Evolutionary conservation across 92 coral and sea anemone species (phyloP).

Genomic region (Plumapathes pennacea): DNA sequence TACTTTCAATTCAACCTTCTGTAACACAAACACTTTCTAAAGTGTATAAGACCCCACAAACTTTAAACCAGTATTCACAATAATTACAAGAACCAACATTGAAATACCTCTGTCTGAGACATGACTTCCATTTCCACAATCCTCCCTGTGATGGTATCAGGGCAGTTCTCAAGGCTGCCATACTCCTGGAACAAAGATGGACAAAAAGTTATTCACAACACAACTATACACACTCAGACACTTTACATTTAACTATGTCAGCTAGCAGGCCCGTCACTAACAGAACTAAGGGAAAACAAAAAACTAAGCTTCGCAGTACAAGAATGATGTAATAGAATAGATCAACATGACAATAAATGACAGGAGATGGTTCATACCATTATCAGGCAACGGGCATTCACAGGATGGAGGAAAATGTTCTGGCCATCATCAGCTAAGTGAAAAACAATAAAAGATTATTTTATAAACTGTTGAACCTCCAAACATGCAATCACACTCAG

Average conservation of each 20-base stretch:
- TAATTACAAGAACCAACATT: too few relatives aligned
- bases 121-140: conserved; percentile 81
- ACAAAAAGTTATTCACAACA: neutral
- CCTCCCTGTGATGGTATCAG: conserved; percentile 64
- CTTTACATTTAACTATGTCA: neutral
- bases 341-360: neutral
- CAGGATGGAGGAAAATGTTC: conserved; percentile 84
- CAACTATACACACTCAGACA: neutral
- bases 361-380: conserved; percentile 45
- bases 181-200: conserved; percentile 65
- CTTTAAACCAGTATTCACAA: too few relatives aligned
- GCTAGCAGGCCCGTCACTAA: too few relatives aligned
- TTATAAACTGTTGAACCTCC: too few relatives aligned
- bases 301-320: too few relatives aligned
- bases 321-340: too few relatives aligned
- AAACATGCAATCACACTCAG: too few relatives aligned
- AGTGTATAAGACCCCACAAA: too few relatives aligned
- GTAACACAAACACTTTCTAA: too few relatives aligned
- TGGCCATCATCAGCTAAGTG: conserved; percentile 94
- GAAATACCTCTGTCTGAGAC: conserved; percentile 95
- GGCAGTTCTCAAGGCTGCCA: conserved; percentile 88
- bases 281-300: neutral
- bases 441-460: neutral
- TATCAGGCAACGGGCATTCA: conserved; percentile 89
- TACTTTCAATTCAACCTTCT: too few relatives aligned